Percentiles rank a stretch among this genome's conserved stretches.
phyloP scores from a whole-genome alignment of 2,888 invertebrate species.

The Belgica antarctica region DNA sequence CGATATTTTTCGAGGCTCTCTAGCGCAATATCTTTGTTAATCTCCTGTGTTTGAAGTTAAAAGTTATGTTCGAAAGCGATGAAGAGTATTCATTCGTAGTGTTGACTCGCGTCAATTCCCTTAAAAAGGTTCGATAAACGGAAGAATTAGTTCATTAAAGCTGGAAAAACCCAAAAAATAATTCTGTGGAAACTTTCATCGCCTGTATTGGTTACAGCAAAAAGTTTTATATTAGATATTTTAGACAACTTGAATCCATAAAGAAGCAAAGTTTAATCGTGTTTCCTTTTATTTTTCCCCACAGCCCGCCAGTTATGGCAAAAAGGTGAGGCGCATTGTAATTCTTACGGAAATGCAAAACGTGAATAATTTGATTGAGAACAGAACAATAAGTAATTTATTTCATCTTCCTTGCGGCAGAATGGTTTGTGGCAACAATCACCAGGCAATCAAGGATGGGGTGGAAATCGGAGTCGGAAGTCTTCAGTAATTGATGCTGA shows the following conservation, averaged over 20 bases:
- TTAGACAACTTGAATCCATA: neutral
- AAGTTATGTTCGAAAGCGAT: constrained; percentile 62
- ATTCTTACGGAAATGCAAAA: no score
- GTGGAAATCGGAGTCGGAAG: constrained; percentile 74
- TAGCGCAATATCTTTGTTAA: neutral
- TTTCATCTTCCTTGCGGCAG: constrained; percentile 45
- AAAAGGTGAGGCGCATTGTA: constrained; percentile 57
- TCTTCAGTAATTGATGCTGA: constrained; percentile 80
- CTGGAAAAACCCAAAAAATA: constrained; percentile 32
- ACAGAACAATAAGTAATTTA: no score
- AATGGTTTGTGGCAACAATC: constrained; percentile 83
- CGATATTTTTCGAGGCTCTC: constrained; percentile 20
- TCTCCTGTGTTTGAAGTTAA: neutral
- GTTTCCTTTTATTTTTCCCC: neutral
- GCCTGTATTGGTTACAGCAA: constrained; percentile 8
- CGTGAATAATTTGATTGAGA: neutral
- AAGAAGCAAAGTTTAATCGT: no score
- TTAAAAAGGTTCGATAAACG: constrained; percentile 37
- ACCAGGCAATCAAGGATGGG: constrained; percentile 60
- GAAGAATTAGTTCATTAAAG: neutral
- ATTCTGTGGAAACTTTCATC: neutral
- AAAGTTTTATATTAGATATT: neutral
- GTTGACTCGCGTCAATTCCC: constrained; percentile 55
- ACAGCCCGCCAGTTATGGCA: constrained; percentile 85
- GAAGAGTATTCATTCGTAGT: constrained; percentile 67